Evolutionary conservation across 2,888 invertebrate genomes (phyloP).

Genomic region (Clusia tigrina): DNA sequence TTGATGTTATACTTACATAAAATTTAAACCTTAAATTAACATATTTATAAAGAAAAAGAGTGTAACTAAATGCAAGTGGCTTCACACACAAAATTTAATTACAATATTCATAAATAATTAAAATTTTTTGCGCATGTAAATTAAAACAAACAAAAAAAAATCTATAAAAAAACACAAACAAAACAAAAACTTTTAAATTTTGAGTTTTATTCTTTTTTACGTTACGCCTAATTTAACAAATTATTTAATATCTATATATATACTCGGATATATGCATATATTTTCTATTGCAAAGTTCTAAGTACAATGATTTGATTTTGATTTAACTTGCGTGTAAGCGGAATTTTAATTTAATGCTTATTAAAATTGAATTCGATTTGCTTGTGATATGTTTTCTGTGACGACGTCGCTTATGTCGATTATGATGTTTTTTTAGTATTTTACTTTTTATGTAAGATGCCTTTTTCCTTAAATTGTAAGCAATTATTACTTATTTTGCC

Average conservation of each 20-base stretch:
- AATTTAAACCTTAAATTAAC: neutral
- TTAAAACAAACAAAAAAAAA: slow-evolving; percentile 36
- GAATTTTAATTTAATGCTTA: neutral
- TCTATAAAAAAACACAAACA: slow-evolving; percentile 34
- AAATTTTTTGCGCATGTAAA: neutral
- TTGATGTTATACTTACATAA: slow-evolving; percentile 7
- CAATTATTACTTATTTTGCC: too few species aligned
- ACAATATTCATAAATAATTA: slow-evolving; percentile 6
- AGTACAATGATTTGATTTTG: neutral
- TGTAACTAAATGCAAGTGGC: slow-evolving; percentile 7
- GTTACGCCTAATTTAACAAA: too few species aligned
- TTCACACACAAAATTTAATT: neutral
- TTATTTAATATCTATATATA: neutral
- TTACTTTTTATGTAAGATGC: neutral
- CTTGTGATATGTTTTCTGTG: neutral
- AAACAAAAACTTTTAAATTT: slow-evolving; percentile 42
- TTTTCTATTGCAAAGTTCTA: neutral
- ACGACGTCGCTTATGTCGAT: neutral
- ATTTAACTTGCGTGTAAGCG: neutral
- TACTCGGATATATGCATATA: too few species aligned
- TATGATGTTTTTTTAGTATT: neutral
- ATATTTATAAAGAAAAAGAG: slow-evolving; percentile 4
- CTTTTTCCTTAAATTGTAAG: too few species aligned
- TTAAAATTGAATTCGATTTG: neutral
- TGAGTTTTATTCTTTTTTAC: slow-evolving; percentile 54